Evolutionary conservation across 2,888 invertebrate genomes (phyloP).

Genomic region (Ectemnius lituratus): DNA sequence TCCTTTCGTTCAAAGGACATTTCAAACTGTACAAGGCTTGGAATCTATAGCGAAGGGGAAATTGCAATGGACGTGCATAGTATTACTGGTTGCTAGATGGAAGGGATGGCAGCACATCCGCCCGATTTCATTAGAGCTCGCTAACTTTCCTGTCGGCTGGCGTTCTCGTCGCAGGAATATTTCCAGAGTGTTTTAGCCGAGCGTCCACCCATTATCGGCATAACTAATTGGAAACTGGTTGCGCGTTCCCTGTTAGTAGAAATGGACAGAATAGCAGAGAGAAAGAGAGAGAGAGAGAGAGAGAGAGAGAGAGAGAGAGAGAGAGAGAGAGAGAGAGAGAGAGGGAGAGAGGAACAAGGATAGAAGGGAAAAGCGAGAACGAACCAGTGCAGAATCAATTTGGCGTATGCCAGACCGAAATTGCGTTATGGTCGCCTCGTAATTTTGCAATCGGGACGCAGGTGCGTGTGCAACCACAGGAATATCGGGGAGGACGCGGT

Average conservation of each 20-base stretch:
- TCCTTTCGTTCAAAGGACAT: no score
- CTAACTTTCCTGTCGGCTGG: no score
- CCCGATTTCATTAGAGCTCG: no score
- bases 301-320: neutral
- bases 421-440: conserved; percentile 65
- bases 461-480: conserved; percentile 61
- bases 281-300: conserved; percentile 7
- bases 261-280: no score
- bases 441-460: conserved; percentile 71
- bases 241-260: no score
- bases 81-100: no score
- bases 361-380: conserved; percentile 14
- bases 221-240: conserved; percentile 44
- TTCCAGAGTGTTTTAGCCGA: neutral
- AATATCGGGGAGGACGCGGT: conserved; percentile 60
- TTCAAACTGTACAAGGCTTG: no score
- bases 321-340: conserved; percentile 2
- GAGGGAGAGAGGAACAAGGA: neutral
- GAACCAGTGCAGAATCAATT: conserved; percentile 49
- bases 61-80: no score
- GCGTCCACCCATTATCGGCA: conserved; percentile 16
- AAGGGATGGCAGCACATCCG: no score
- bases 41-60: no score
- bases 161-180: neutral
- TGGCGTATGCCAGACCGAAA: conserved; percentile 56